phyloP scores from a whole-genome alignment of 2,888 invertebrate species.

The Meiosimyza decipiens region DNA sequence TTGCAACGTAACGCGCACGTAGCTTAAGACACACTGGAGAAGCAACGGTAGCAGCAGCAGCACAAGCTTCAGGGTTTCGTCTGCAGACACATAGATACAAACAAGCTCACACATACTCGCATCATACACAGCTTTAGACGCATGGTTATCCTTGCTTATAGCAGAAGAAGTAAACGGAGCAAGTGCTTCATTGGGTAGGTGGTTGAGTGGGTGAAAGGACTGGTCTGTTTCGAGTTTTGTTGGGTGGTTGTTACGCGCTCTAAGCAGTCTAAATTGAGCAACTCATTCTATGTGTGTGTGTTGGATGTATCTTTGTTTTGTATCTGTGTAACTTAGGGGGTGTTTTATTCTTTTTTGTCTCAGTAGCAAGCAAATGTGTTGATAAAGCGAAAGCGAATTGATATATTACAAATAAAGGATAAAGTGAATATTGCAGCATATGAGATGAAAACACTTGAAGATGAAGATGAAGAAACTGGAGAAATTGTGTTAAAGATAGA shows the following conservation, averaged over 20 bases:
- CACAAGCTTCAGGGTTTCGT: background rate
- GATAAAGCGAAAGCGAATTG: slow-evolving; percentile 7
- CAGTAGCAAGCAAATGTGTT: slow-evolving; percentile 37
- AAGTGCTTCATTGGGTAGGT: background rate
- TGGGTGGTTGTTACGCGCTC: background rate
- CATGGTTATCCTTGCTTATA: slow-evolving; percentile 7
- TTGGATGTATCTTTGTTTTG: background rate
- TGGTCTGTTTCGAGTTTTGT: background rate
- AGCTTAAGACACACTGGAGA: slow-evolving; percentile 61
- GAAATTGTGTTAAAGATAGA: too few species aligned
- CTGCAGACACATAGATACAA: slow-evolving; percentile 45
- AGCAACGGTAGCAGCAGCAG: slow-evolving; percentile 9
- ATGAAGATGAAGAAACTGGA: too few species aligned
- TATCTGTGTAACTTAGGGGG: background rate
- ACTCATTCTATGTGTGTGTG: background rate
- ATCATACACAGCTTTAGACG: background rate
- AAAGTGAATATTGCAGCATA: too few species aligned
- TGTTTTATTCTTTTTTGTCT: background rate
- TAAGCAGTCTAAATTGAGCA: slow-evolving; percentile 1
- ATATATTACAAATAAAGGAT: background rate
- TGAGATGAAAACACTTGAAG: too few species aligned
- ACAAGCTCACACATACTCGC: slow-evolving; percentile 29
- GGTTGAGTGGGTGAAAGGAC: background rate
- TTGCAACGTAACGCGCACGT: slow-evolving; percentile 55
- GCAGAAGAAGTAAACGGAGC: slow-evolving; percentile 7